A percentile compares a stretch with the other conserved stretches of the same genome.
Conservation (phyloP, 2,797 vertebrate genomes). For the Anolis apletophallus region DNA sequence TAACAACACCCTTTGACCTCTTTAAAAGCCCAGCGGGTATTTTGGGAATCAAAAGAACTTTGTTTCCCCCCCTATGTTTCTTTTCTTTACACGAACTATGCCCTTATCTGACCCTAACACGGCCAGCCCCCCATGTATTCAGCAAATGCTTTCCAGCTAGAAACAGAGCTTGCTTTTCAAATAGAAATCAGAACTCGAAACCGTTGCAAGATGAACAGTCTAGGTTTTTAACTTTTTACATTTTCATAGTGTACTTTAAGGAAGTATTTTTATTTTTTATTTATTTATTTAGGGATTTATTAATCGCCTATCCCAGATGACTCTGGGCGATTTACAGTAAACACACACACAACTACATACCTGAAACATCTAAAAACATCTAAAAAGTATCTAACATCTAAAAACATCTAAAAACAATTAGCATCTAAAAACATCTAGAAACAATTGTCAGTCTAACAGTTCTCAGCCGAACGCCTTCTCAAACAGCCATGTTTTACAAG, state of each 20-base stretch:
- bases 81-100: not conserved
- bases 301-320: no score
- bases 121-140: not conserved
- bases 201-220: not conserved
- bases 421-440: no score
- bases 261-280: no score
- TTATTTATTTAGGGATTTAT: no score
- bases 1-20: not conserved
- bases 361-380: no score
- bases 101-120: not conserved
- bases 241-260: not conserved
- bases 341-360: no score
- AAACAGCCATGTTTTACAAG: no score
- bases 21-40: not conserved
- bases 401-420: no score
- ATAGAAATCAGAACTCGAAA: not conserved
- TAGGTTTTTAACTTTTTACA: not conserved
- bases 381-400: no score
- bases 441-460: no score
- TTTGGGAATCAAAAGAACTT: slow-evolving; percentile 3
- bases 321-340: no score
- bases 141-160: not conserved
- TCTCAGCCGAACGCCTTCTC: no score
- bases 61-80: not conserved
- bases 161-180: not conserved